Conservation (phyloP, 2,888 invertebrate genomes). For the Erebia aethiops region DNA sequence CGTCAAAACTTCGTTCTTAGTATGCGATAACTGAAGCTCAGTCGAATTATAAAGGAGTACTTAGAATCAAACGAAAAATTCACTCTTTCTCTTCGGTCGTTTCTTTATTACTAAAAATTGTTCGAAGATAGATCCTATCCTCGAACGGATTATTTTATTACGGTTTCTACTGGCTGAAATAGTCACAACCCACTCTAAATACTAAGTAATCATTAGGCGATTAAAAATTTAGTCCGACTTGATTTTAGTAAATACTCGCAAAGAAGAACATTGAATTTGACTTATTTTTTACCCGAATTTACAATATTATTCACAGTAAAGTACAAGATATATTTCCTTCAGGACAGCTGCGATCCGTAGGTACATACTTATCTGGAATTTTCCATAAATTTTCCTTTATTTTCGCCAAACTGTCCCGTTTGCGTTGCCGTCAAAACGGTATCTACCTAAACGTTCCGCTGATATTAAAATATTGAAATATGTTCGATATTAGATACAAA, state of each 20-base stretch:
- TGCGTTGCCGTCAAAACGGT: conserved; percentile 17
- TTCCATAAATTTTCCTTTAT: conserved; percentile 34
- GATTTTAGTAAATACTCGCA: neutral
- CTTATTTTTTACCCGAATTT: conserved; percentile 1
- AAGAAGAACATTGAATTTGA: neutral
- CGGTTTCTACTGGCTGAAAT: no score
- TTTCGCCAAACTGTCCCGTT: conserved; percentile 25
- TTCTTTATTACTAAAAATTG: no score
- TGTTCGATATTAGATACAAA: conserved; percentile 1
- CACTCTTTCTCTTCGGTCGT: no score
- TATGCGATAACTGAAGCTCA: no score
- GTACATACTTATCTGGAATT: conserved; percentile 30
- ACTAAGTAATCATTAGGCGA: no score
- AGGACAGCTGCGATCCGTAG: conserved; percentile 32
- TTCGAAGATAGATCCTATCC: no score
- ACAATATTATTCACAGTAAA: conserved; percentile 18
- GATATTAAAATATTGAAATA: conserved; percentile 13
- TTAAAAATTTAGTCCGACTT: neutral
- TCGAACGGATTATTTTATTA: no score
- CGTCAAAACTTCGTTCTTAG: no score
- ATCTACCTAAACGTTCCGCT: conserved; percentile 8
- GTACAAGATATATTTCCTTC: conserved; percentile 25
- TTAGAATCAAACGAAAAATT: no score
- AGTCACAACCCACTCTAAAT: no score
- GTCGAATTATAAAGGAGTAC: no score